Percentiles rank a stretch among this genome's conserved stretches.
phyloP scores from a whole-genome alignment of 2,113 vertebrate species.

The Sylvia atricapilla region DNA sequence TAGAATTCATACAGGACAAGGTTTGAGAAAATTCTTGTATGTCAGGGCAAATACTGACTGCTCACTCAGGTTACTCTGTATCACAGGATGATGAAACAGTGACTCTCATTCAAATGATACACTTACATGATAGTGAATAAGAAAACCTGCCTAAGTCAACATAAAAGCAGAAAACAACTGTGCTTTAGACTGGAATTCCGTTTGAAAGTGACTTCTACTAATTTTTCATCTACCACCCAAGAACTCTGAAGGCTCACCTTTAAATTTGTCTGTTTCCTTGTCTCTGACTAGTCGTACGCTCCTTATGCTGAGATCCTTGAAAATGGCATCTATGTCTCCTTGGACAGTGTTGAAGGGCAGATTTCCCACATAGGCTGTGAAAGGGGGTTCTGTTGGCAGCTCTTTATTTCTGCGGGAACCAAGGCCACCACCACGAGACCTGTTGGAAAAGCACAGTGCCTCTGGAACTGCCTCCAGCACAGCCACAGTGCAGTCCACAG shows the following conservation, averaged over 20 bases:
- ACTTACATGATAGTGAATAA: not conserved
- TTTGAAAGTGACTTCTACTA: not conserved
- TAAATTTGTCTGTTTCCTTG: conserved; percentile 99
- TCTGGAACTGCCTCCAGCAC: not conserved
- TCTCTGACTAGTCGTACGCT: conserved; percentile 95
- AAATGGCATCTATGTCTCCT: conserved; percentile 97
- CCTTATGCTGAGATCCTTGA: conserved; percentile 92
- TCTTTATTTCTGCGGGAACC: conserved; percentile 93
- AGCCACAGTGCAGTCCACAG: rapidly evolving
- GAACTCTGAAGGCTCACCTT: conserved; percentile 78
- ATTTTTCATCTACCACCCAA: not conserved
- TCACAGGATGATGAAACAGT: not conserved
- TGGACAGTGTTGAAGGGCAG: conserved; percentile 97
- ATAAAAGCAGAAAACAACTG: not conserved
- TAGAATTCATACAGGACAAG: not conserved
- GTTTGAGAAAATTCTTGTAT: not conserved
- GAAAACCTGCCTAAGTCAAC: not conserved
- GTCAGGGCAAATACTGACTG: not conserved
- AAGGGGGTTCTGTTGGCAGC: conserved; percentile 94
- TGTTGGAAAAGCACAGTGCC: conserved; percentile 36
- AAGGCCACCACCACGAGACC: conserved; percentile 84
- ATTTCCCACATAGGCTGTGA: conserved; percentile 95
- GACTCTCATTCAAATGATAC: not conserved
- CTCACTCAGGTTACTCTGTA: not conserved
- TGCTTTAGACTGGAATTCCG: not conserved